Base-by-base conservation (phyloP, 2,113 vertebrate species). In the Sapayoa aenigma region DNA sequence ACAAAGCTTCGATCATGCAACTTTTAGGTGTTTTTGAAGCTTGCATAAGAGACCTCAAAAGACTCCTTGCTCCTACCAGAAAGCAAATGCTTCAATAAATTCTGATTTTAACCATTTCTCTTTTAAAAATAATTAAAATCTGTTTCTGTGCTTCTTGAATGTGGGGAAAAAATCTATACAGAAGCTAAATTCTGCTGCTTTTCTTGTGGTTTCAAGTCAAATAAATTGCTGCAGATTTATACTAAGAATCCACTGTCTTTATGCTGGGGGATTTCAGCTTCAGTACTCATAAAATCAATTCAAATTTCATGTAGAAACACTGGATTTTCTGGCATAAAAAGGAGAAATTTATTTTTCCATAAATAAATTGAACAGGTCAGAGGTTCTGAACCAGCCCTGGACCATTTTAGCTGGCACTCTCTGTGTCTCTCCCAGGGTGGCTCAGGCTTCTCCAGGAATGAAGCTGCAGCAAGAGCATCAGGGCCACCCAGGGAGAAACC, bases 1-100 rank as follows among this genome's bases (percentile, higher is more conserved):
- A 91, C 95, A 92, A 92, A 93, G 76, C 84, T 97, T 97, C 42
- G 66, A 95, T 91, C 92, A 67, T 66, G 84, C 62, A 91, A 97
- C 76, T 97, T 95, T 79, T 89, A 95, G 94, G 90, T 96, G 93
- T 84, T 96, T 96, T 89, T 92, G 88, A 94, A 95, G 69, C 73
- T 95, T 3, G 33, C 77, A 68, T 93, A 58, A 86, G 75, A 96
- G 84, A 95, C 87, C 88, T 96, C 89, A 91, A 66, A 96, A 85
- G 63, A 68, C 50, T 95, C 28, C 31, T 92, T 90, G 33, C 63
- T 80, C 49, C 83, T 58, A 79, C 9, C 78, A 90, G 77, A 82
- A 90, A 93, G 77, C 37, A 93, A 84, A 86, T 67, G 62, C 27
- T 84, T 89, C 50, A 59, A 82, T 87, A 92, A 88, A 68, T 90